Evolutionary conservation across 2,888 invertebrate genomes (phyloP), one percentile per base, ranked within the genome.

Genomic region (Leptinotarsa tumamoca): DNA sequence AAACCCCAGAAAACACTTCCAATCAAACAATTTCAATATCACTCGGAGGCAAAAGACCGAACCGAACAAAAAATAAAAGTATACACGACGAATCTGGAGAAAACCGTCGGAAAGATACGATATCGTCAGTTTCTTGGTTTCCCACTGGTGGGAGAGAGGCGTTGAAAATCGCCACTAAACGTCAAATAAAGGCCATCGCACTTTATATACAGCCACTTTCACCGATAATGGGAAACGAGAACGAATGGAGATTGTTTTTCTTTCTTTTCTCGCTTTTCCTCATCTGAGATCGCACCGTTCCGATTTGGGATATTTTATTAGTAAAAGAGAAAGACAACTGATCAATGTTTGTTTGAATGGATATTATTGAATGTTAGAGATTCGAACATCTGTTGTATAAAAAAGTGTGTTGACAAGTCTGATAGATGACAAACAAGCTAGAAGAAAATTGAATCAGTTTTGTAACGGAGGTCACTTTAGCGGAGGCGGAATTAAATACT

Each of bases 171-270:
- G 85, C 85, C 84, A 85, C 85, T 86, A 87, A 87, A 87, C 83
- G 86, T 87, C 87, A 86, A 85, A 87, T 86, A 87, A 87, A 86
- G 85, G 85, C 85, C 85, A 86, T 85, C 84, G 84, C 80, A 83
- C 83, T 84, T 83, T 85, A 85, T 86, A 84, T 83, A 83, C 80
- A 81, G 79, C 79, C 79, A 80, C 81, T 80, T 79, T 77, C 77
- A 77, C 77, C 75, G 83, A 84, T 85, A 86, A 85, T 85, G 84
- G 86, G 84, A 85, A 85, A 85, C 84, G 83, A 84, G 85, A 83
- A 86, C 83, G 83, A 85, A 86, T 86, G 85, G 83, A 82, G 81
- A 84, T 79, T 77, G 80, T 80, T 79, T 78, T 72, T 77, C 68
- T 71, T 74, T 49, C 71, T 54, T 63, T 68, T 63, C 17, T 43